Conservation (phyloP, 2,113 vertebrate species). For the Toxotes chatareus region DNA sequence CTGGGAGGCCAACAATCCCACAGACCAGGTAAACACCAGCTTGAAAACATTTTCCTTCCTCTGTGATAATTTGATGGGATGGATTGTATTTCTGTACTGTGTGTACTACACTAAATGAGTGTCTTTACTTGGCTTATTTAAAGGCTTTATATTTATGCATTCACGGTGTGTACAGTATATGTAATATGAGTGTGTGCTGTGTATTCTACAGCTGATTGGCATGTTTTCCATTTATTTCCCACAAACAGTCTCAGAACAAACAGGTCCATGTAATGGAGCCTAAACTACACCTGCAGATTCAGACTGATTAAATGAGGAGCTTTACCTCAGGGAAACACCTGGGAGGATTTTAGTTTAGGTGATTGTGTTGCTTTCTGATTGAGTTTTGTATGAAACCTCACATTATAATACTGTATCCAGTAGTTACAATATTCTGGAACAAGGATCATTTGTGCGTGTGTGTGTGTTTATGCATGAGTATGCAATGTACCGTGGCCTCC, state of each 20-base stretch:
- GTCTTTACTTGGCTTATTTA: not conserved
- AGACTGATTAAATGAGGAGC: not conserved
- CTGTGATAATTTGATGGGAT: not conserved
- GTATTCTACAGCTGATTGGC: not conserved
- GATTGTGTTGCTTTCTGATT: not conserved
- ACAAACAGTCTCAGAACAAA: not conserved
- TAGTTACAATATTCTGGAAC: not conserved
- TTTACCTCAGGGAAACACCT: not conserved
- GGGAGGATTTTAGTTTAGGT: not conserved
- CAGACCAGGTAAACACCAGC: slow-evolving; percentile 85
- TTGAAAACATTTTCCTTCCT: too few relatives aligned
- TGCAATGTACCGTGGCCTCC: not conserved
- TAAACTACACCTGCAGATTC: not conserved
- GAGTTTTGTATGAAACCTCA: not conserved
- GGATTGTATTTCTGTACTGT: not conserved
- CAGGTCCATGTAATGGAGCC: not conserved
- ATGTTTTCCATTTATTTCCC: not conserved
- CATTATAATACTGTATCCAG: not conserved
- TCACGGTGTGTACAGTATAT: not conserved
- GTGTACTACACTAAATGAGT: not conserved
- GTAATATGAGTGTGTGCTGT: not conserved
- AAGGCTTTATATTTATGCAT: not conserved
- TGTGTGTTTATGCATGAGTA: not conserved
- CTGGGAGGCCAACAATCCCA: slow-evolving; percentile 89
- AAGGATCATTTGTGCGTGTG: not conserved